These are phyloP conservation scores for Andrena bicolor DNA, from an alignment of 2,888 invertebrate genomes.

Conservation along the genomic window DNA sequence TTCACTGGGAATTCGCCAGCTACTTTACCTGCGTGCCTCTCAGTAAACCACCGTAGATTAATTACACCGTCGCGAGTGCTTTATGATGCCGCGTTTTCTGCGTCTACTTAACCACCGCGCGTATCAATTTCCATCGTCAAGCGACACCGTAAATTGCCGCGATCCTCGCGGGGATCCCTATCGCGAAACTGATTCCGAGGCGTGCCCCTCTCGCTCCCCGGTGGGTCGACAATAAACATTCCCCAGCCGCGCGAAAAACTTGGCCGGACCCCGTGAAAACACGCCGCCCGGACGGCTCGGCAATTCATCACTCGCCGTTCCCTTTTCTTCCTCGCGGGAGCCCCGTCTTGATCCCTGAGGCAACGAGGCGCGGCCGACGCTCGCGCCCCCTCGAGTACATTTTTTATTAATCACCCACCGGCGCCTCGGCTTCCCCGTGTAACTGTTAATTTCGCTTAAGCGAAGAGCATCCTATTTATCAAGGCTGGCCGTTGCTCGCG, in stretches of 20 bases:
- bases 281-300: constrained; percentile 1
- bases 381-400: not conserved
- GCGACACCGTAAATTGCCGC: constrained; percentile 1
- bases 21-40: not conserved
- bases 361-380: constrained; percentile 1
- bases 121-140: constrained; percentile 32
- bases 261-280: constrained; percentile 5
- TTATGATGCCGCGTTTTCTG: not conserved
- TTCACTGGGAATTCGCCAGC: not conserved
- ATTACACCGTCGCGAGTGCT: not conserved
- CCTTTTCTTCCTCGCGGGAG: not conserved
- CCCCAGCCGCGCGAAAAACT: not conserved
- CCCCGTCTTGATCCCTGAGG: not conserved
- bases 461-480: constrained; percentile 48
- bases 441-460: constrained; percentile 51
- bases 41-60: not conserved
- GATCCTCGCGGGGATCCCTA: not conserved
- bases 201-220: not conserved
- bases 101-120: not conserved
- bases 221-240: constrained; percentile 22
- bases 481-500: constrained; percentile 9
- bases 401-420: constrained; percentile 33
- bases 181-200: constrained; percentile 34
- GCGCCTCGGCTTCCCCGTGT: constrained; percentile 1
- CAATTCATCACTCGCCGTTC: constrained; percentile 14